Base-by-base conservation (phyloP, 2,888 invertebrate species). In the Linyphia triangularis region DNA sequence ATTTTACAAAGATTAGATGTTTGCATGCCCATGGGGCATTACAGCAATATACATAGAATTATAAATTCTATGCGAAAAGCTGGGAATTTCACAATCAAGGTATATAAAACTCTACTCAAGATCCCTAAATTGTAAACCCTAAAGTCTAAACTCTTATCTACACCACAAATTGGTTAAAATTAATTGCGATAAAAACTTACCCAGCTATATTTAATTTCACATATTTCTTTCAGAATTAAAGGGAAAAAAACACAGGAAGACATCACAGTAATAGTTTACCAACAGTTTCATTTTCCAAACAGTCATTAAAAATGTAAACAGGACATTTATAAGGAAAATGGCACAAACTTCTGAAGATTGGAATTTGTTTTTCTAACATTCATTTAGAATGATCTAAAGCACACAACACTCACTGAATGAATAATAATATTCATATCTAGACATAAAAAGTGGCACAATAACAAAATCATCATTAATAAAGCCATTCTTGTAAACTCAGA, bases 11-110 rank as follows among this genome's bases (percentile, higher is more conserved):
- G n/a, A 73, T 30, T 22, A 73, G 57, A 40, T 73, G 75, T 40
- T 75, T 37, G 67, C 67, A 81, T 57, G 75, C 86, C 81, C 86
- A 88, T 88, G 67, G 67, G 81, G 86, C 81, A 81, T 88, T 88
- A 88, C 86, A 59, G 78, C 59, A 78, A 26, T 40, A 70, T 67
- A 73, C 81, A 88, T 88, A 81, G 86, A 81, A 88, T 59, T 40
- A 30, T 33, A 59, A 26, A 28, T 81, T 81, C 86, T 79, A 81
- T 75, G 72, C 33, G 61, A 57, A 77, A 43, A 73, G 61, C 43
- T 51, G 19, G 37, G n/a, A 72, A 77, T 75, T 40, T 40, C 22
- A 40, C 57, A 88, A 81, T 67, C 9, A 37, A 75, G 40, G 22
- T 24, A 82, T 69, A 75, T 28, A 85, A 85, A 77, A 77, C 33